These are phyloP conservation scores for Coregonus ussuriensis DNA, from an alignment of 2,797 vertebrate species.

Conservation along the genomic window DNA sequence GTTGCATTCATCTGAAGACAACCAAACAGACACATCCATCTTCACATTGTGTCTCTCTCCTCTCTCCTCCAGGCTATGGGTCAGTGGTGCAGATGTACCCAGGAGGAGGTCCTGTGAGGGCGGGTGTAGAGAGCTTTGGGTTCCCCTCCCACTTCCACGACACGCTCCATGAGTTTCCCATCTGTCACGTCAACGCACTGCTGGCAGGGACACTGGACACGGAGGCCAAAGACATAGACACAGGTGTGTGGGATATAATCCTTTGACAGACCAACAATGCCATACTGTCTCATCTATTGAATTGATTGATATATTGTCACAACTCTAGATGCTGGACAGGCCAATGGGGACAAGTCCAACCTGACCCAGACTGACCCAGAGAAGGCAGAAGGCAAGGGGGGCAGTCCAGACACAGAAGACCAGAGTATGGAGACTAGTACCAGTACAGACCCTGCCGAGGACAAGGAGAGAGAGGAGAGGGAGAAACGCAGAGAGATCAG, in stretches of 20 bases:
- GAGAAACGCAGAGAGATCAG: constrained; percentile 74
- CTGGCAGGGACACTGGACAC: constrained; percentile 82
- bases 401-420: constrained; percentile 50
- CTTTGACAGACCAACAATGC: background rate
- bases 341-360: constrained; percentile 25
- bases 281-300: background rate
- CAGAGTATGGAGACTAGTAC: constrained; percentile 10
- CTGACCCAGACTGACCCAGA: constrained; percentile 34
- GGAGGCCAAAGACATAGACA: constrained; percentile 50
- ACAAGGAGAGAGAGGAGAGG: constrained; percentile 70
- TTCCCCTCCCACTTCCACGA: constrained; percentile 87
- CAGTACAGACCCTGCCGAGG: constrained; percentile 37
- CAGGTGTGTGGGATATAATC: constrained; percentile 34
- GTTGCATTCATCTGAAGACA: too few relatives aligned
- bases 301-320: background rate
- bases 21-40: background rate
- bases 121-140: constrained; percentile 91
- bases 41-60: background rate
- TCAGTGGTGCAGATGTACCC: constrained; percentile 95
- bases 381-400: constrained; percentile 61
- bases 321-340: constrained; percentile 48
- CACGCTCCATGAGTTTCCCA: constrained; percentile 90
- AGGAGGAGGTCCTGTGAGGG: constrained; percentile 87
- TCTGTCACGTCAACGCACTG: constrained; percentile 88
- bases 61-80: constrained; percentile 81